A percentile compares a stretch with the other conserved stretches of the same genome.
Conservation (phyloP, 30 jellyfish, hydroid and myxozoan species). For the Nemopilema nomurai region DNA sequence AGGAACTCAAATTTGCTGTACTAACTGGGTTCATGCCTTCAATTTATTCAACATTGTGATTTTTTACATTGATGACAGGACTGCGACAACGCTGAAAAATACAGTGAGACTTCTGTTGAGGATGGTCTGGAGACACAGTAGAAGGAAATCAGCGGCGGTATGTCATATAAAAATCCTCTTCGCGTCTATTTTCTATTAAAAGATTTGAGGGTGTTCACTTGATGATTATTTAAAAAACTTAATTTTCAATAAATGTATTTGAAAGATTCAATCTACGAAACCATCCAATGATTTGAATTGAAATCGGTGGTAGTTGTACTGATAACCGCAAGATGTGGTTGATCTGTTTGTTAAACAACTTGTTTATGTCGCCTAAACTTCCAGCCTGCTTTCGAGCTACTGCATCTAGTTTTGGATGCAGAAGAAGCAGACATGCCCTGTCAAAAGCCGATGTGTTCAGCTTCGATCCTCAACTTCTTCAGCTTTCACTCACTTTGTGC, state of each 20-base stretch:
- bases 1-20: not conserved
- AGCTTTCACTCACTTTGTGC: no score
- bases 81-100: not conserved
- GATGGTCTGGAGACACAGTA: slow-evolving; percentile 53
- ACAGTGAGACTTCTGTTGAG: not conserved
- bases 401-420: no score
- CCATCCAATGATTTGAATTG: no score
- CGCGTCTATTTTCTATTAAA: no score
- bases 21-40: not conserved
- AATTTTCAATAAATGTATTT: no score
- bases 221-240: no score
- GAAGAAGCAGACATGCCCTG: no score
- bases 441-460: no score
- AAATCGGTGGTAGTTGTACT: not conserved
- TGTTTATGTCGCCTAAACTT: not conserved
- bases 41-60: not conserved
- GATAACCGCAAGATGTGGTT: not conserved
- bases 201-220: no score
- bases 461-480: no score
- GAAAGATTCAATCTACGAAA: no score
- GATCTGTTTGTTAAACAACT: not conserved
- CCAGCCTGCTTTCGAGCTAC: not conserved
- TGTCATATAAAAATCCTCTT: no score
- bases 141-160: slow-evolving; percentile 58
- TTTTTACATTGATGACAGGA: not conserved